Base-by-base conservation (phyloP, 37 sponge, comb jelly and placozoan species). In the Haliclona indistincta region DNA sequence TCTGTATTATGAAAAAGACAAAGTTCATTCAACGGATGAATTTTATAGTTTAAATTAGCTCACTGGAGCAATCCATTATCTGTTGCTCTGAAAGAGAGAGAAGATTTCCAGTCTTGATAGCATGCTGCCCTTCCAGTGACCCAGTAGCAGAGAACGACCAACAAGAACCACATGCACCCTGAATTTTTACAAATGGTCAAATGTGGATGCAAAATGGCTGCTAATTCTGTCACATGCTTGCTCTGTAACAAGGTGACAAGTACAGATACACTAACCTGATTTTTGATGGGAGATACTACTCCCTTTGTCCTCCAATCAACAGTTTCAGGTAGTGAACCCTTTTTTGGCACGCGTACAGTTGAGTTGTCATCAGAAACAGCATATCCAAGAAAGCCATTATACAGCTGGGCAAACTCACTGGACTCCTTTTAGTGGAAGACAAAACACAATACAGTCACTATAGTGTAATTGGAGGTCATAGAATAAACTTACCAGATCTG, bases 141-240 rank as follows among this genome's bases (percentile, higher is more conserved):
- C 89, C 96, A 26, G 85, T 85, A 6, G 96, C 81, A 81, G 89
- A 85, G 75, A 95, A 95, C 22, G 96, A 89, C 91, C 91, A 95
- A 62, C 96, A 94, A 23, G 93, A 81, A 28, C 96, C 96, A 80
- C 96, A 95, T 55, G 81, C 63, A 20, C 86, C 85, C 88, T 84
- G 43, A 53, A 67, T 32, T n/a, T n/a, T n/a, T n/a, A n/a, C n/a
- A n/a, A n/a, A n/a, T n/a, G n/a, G n/a, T n/a, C n/a, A n/a, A n/a
- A n/a, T n/a, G n/a, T n/a, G n/a, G n/a, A n/a, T n/a, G n/a, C n/a
- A n/a, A n/a, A n/a, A n/a, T n/a, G n/a, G n/a, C n/a, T n/a, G n/a
- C n/a, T n/a, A n/a, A n/a, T n/a, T n/a, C n/a, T n/a, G n/a, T n/a
- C n/a, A n/a, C n/a, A n/a, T n/a, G n/a, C n/a, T n/a, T n/a, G n/a